Evolutionary conservation across 1,140 invertebrate species (phyloP), one percentile per base, ranked within the genome.

Genomic region (Pseudobourletiella spinata): DNA sequence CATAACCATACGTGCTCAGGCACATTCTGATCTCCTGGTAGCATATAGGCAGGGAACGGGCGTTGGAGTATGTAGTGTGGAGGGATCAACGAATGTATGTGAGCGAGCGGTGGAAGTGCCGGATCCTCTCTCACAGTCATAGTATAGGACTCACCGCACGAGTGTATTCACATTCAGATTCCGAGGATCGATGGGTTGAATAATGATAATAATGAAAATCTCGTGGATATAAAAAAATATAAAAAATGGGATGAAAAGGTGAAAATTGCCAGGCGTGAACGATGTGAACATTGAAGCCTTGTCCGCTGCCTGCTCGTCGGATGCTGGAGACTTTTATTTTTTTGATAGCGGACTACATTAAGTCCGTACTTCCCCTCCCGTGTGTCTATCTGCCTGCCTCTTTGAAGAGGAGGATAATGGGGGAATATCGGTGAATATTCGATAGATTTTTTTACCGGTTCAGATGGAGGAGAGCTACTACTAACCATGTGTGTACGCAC

Each of bases 221-320:
- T 39, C n/a, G n/a, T 39, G 8, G n/a, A 11, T 11, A 39, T 39
- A 8, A 39, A 11, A 39, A 11, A 39, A 39, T n/a, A 35, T 39
- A 18, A 50, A 57, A 57, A 39, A 42, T 51, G 30, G 3, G 25
- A 44, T 57, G 20, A 60, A 63, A 63, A 63, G 50, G 65, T 44
- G 67, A 69, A 69, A 69, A 69, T 69, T 64, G 67, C 59, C 61
- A 69, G 67, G 67, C 67, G 67, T 69, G 67, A 69, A 69, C 62
- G 61, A 68, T 68, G 59, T 56, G 63, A 65, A 59, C 16, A 59
- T n/a, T n/a, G n/a, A n/a, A n/a, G n/a, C n/a, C n/a, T n/a, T n/a
- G n/a, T n/a, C n/a, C n/a, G n/a, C n/a, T n/a, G n/a, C n/a, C n/a
- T n/a, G n/a, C n/a, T n/a, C n/a, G n/a, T n/a, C n/a, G n/a, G n/a